Evolutionary conservation across 2,797 vertebrate species (phyloP).

Genomic region (Malurus leucopterus): DNA sequence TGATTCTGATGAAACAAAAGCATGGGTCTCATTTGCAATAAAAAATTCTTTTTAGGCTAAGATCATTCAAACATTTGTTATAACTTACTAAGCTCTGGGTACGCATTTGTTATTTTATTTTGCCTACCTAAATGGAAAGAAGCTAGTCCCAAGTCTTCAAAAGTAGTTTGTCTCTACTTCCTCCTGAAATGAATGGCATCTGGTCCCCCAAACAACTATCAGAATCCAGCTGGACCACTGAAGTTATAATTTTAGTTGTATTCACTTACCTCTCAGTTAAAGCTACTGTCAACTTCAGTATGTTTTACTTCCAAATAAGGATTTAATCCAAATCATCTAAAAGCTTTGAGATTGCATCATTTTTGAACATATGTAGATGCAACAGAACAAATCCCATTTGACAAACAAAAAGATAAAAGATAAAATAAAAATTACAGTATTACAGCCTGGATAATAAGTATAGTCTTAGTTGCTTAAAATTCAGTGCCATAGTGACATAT

Average conservation of each 20-base stretch:
- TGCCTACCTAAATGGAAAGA: background rate
- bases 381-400: background rate
- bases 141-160: background rate
- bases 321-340: background rate
- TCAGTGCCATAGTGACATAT: background rate
- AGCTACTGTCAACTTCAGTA: background rate
- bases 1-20: background rate
- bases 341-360: background rate
- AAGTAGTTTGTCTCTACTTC: background rate
- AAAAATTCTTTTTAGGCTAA: background rate
- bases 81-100: background rate
- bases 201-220: background rate
- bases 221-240: background rate
- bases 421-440: background rate
- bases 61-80: background rate
- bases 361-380: background rate
- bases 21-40: background rate
- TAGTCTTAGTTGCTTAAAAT: background rate
- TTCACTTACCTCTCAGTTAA: background rate
- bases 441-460: background rate
- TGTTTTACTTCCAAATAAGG: background rate
- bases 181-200: background rate
- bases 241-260: background rate
- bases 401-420: background rate
- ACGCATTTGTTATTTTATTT: background rate